Conservation (phyloP, 2,888 invertebrate species). For the Fragum sueziense region DNA sequence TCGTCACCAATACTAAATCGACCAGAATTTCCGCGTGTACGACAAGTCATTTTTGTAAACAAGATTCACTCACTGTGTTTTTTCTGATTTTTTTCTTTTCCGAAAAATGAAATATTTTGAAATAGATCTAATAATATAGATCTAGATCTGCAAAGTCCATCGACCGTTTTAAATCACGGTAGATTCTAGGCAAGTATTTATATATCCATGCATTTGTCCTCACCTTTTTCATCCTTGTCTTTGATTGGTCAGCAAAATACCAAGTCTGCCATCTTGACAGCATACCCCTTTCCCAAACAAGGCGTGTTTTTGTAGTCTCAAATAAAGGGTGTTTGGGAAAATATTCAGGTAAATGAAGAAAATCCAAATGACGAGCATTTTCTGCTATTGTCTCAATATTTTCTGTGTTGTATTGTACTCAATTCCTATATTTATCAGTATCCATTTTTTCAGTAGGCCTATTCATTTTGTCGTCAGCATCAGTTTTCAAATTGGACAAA, state of each 20-base stretch:
- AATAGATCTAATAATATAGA: neutral
- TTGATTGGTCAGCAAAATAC: too few species aligned
- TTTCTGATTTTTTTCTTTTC: too few species aligned
- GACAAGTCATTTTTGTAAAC: neutral
- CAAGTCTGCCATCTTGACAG: too few species aligned
- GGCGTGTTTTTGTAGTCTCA: neutral
- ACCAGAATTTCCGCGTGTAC: neutral
- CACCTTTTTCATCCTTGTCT: neutral
- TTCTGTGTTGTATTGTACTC: too few species aligned
- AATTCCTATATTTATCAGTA: too few species aligned
- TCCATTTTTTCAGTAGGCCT: too few species aligned
- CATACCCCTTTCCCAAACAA: neutral
- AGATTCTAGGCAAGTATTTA: neutral
- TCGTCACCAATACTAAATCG: neutral
- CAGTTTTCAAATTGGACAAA: too few species aligned
- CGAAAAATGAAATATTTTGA: too few species aligned
- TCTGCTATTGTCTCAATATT: too few species aligned
- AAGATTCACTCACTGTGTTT: neutral
- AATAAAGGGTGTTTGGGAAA: neutral
- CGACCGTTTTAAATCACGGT: neutral
- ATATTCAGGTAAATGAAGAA: neutral
- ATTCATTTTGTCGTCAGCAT: too few species aligned
- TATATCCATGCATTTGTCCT: neutral
- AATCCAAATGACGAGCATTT: too few species aligned
- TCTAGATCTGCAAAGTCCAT: neutral